phyloP scores from a whole-genome alignment of 1,140 invertebrate species.

The Camponotus pennsylvanicus region DNA sequence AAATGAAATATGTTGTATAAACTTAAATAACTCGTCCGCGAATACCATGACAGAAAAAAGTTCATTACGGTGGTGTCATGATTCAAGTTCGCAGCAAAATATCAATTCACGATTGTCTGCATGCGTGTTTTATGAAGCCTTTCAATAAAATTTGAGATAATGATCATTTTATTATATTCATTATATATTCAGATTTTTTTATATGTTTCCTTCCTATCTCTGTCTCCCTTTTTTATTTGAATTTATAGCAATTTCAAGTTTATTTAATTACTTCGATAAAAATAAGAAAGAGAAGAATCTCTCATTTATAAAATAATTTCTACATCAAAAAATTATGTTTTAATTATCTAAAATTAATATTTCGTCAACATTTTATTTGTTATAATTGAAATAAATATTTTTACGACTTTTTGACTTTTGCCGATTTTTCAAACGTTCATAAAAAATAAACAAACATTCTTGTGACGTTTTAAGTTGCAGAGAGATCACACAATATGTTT shows the following conservation, averaged over 20 bases:
- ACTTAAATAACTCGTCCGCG: conserved; percentile 55
- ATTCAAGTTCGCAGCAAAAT: conserved; percentile 3
- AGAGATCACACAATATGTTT: no score
- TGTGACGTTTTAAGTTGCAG: no score
- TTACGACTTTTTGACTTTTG: no score
- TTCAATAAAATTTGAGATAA: conserved; percentile 19
- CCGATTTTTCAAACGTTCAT: no score
- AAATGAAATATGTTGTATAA: conserved; percentile 51
- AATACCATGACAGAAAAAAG: conserved; percentile 21
- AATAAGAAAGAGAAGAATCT: neutral
- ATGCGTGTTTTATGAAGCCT: neutral
- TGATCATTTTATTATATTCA: no score
- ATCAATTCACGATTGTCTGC: conserved; percentile 21
- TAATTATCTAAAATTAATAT: no score
- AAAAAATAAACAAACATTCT: no score
- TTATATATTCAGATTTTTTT: neutral
- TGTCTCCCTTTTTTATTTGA: no score
- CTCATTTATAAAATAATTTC: neutral
- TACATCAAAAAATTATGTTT: neutral
- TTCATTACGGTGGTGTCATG: conserved; percentile 3
- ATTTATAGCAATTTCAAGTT: no score
- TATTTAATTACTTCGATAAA: neutral
- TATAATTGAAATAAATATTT: no score
- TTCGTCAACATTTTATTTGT: no score
- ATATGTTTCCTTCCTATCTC: neutral